Evolutionary conservation across 23 tunicate species (phyloP), one percentile per base, ranked within the genome.

Genomic region (Phallusia fumigata): DNA sequence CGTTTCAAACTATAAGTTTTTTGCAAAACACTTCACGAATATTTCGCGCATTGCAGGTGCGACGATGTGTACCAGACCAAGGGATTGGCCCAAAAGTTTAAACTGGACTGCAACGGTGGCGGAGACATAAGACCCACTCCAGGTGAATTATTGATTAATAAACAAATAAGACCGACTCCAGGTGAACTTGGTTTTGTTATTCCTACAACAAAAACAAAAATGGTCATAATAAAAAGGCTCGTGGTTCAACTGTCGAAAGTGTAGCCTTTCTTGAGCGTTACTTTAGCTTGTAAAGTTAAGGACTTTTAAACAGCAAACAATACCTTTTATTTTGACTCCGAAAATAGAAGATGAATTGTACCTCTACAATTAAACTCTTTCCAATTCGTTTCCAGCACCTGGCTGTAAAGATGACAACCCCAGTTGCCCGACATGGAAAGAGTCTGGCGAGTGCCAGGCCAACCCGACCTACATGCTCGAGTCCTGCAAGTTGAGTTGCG

Each of bases 41-140:
- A 3, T 21, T 58, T 58, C 16, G 69, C 16, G 10, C 10, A 3
- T 24, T n/a, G 30, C 58, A 87, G 90, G 47, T 87, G 90, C 81
- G 75, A 81, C n/a, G 90, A 87, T 50, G 75, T 30, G 16, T 51
- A 44, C 69, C 90, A 87, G 52, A 28, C 15, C 16, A 73, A 51
- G 53, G 81, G 90, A 22, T 31, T 87, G 47, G 77, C 22, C 16
- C 90, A 81, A 49, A 64, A 32, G 18, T 40, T 87, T 18, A 33
- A 32, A 35, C 13, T 81, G 51, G 58, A 87, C 35, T 87, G 90
- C 52, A 35, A 31, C 16, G 77, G 32, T 16, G 90, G 58, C n/a
- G 52, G 84, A 19, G 58, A 3, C 34, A 47, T 33, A 1, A 35
- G 1, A 47, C 81, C 40, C 34, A 47, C 72, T 30, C 12, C 40